Evolutionary conservation across 2,797 vertebrate species (phyloP).

Genomic region (Sciurus carolinensis): DNA sequence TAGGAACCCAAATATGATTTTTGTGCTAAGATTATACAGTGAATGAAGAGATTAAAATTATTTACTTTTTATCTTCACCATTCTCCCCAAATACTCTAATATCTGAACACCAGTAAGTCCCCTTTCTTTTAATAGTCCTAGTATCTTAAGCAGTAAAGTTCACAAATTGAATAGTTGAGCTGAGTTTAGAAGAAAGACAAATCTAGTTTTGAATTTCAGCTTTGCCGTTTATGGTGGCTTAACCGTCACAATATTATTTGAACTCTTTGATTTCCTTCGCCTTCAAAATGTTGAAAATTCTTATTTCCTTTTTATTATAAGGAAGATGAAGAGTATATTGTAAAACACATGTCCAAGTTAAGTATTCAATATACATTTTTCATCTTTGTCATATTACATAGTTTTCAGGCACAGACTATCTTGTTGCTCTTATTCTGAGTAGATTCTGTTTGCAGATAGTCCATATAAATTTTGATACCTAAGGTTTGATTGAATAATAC

Average conservation of each 20-base stretch:
- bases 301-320: not conserved
- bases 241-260: not conserved
- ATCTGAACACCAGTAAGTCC: not conserved
- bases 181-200: not conserved
- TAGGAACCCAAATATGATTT: not conserved
- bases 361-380: not conserved
- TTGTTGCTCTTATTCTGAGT: not conserved
- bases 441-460: not conserved
- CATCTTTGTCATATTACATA: not conserved
- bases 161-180: not conserved
- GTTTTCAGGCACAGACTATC: not conserved
- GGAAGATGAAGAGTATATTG: not conserved
- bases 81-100: slow-evolving; percentile 19
- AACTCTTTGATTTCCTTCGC: not conserved
- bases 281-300: not conserved
- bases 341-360: not conserved
- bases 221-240: not conserved
- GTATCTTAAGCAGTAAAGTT: not conserved
- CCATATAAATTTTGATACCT: not conserved
- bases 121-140: not conserved
- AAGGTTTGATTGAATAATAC: not conserved
- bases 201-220: not conserved
- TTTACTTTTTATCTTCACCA: not conserved
- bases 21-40: not conserved
- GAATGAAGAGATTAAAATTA: not conserved